Evolutionary conservation across 1,140 invertebrate genomes (phyloP).

Genomic region (Ips nitidus): DNA sequence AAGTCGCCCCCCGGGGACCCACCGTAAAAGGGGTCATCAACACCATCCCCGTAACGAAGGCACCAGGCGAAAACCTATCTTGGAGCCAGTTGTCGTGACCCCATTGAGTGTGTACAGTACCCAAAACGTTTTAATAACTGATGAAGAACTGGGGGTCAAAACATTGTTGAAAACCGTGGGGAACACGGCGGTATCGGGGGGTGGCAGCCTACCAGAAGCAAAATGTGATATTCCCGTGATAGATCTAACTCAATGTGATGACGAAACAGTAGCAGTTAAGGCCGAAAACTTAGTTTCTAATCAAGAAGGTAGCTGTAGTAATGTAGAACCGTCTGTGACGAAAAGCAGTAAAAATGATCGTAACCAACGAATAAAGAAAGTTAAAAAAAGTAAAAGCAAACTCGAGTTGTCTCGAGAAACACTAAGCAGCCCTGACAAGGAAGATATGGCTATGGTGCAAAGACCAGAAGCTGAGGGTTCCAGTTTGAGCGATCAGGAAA

Average conservation of each 20-base stretch:
- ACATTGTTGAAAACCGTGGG: slow-evolving; percentile 34
- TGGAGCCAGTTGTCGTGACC: slow-evolving; percentile 34
- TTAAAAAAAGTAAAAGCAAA: slow-evolving; percentile 34
- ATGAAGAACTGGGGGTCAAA: slow-evolving; percentile 22
- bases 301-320: slow-evolving; percentile 15
- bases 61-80: slow-evolving; percentile 52
- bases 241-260: slow-evolving; percentile 51
- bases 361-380: slow-evolving; percentile 41
- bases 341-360: slow-evolving; percentile 42
- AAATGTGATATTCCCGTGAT: slow-evolving; percentile 49
- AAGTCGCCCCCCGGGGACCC: slow-evolving; percentile 57
- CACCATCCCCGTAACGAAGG: slow-evolving; percentile 68
- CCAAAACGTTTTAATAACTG: slow-evolving; percentile 45
- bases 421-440: neutral
- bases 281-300: slow-evolving; percentile 36
- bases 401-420: slow-evolving; percentile 4
- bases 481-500: slow-evolving; percentile 56
- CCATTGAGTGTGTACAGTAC: slow-evolving; percentile 39
- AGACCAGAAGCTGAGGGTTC: slow-evolving; percentile 56
- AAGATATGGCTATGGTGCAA: slow-evolving; percentile 56
- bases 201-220: slow-evolving; percentile 32
- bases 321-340: slow-evolving; percentile 23
- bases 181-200: slow-evolving; percentile 11
- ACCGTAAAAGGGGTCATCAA: slow-evolving; percentile 74
- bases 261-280: slow-evolving; percentile 38